Conservation (phyloP, 2,888 invertebrate species). For the Mythimna pallens region DNA sequence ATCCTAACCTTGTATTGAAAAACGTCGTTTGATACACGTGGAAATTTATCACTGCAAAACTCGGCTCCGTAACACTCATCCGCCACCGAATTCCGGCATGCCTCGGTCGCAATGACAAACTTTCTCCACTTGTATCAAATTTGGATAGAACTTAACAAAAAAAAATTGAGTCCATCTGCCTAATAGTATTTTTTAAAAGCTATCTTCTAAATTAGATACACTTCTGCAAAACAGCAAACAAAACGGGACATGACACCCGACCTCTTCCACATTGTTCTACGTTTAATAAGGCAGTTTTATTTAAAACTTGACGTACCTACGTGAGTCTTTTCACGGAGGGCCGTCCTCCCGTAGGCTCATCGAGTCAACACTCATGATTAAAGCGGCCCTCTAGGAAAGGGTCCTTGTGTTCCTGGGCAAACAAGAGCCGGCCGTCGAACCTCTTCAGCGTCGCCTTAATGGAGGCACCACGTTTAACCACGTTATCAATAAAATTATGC, state of each 20-base stretch:
- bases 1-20: too few species aligned
- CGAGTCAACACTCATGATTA: conserved; percentile 86
- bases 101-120: too few species aligned
- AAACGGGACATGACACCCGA: conserved; percentile 25
- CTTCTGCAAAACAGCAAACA: conserved; percentile 6
- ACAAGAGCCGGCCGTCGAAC: conserved; percentile 84
- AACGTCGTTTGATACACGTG: too few species aligned
- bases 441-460: conserved; percentile 78
- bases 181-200: not conserved
- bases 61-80: too few species aligned
- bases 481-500: conserved; percentile 58
- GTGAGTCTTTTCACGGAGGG: conserved; percentile 68
- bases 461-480: conserved; percentile 75
- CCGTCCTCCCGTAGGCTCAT: conserved; percentile 63
- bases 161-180: too few species aligned
- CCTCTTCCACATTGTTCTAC: conserved; percentile 22
- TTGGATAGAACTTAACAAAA: too few species aligned
- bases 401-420: conserved; percentile 79
- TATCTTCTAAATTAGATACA: not conserved
- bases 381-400: conserved; percentile 81
- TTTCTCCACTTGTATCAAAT: too few species aligned
- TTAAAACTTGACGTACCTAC: conserved; percentile 43
- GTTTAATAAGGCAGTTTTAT: conserved; percentile 28
- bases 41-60: too few species aligned
- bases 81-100: too few species aligned